phyloP scores from a whole-genome alignment of 2,888 invertebrate genomes.

The Campaea margaritaria region DNA sequence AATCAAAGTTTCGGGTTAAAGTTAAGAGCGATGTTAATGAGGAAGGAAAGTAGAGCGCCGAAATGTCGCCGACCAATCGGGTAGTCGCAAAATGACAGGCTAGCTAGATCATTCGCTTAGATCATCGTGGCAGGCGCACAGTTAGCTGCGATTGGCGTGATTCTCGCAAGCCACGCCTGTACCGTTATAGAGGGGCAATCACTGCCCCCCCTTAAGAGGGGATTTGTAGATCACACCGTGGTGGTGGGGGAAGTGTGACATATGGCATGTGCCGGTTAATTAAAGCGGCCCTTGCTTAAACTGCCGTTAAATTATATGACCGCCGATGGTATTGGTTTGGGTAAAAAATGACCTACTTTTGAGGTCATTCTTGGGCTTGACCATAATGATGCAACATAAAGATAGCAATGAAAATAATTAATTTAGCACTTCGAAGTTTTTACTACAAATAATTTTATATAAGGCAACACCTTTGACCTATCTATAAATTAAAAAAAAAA shows the following conservation, averaged over 20 bases:
- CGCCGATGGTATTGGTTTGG: conserved; percentile 28
- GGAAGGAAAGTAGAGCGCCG: conserved; percentile 58
- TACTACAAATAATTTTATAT: background rate
- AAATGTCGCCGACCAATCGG: conserved; percentile 75
- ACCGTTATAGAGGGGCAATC: conserved; percentile 82
- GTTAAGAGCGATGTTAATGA: conserved; percentile 62
- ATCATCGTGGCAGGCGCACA: conserved; percentile 70
- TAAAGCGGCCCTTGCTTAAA: conserved; percentile 64
- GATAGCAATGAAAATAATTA: background rate
- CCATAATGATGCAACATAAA: background rate
- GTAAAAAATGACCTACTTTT: conserved; percentile 38
- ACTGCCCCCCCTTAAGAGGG: conserved; percentile 77
- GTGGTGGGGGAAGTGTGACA: conserved; percentile 73
- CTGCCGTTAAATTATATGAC: conserved; percentile 52
- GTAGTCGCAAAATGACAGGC: conserved; percentile 80
- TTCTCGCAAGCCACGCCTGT: conserved; percentile 77
- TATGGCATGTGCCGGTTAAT: conserved; percentile 74
- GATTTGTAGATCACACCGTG: conserved; percentile 71
- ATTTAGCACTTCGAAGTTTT: background rate
- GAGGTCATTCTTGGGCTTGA: conserved; percentile 34
- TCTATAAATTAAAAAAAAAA: no score
- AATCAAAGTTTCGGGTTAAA: conserved; percentile 57
- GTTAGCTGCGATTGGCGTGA: conserved; percentile 79
- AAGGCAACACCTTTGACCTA: background rate
- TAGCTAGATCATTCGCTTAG: conserved; percentile 83